These are phyloP conservation scores for Lordiphosa mommai DNA, from an alignment of 1,140 invertebrate species.

Conservation along the genomic window DNA sequence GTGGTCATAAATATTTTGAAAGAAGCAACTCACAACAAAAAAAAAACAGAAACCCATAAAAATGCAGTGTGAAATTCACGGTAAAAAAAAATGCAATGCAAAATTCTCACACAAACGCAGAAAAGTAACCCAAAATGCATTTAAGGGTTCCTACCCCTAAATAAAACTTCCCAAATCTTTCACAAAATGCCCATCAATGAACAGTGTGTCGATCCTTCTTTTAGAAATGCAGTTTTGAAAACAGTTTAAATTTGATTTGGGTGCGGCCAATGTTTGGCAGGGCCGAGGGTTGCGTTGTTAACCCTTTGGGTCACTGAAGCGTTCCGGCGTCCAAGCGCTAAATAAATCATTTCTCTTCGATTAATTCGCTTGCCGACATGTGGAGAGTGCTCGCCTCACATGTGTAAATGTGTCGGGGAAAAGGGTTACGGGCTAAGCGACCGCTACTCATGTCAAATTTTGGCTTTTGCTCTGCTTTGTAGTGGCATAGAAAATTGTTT, in stretches of 20 bases:
- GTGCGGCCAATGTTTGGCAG: slow-evolving; percentile 29
- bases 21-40: slow-evolving; percentile 34
- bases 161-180: slow-evolving; percentile 2
- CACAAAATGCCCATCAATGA: slow-evolving; percentile 73
- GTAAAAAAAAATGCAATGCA: slow-evolving; percentile 34
- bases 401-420: slow-evolving; percentile 35
- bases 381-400: slow-evolving; percentile 36
- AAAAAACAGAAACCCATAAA: slow-evolving; percentile 25
- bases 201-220: slow-evolving; percentile 15
- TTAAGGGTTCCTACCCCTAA: slow-evolving; percentile 11
- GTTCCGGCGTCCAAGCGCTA: slow-evolving; percentile 62
- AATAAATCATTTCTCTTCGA: slow-evolving; percentile 80
- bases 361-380: slow-evolving; percentile 80
- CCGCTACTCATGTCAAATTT: slow-evolving; percentile 79
- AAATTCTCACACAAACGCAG: slow-evolving; percentile 38
- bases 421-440: slow-evolving; percentile 60
- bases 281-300: slow-evolving; percentile 18
- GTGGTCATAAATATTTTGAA: slow-evolving; percentile 70
- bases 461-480: slow-evolving; percentile 79
- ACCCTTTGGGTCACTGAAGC: slow-evolving; percentile 63
- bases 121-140: slow-evolving; percentile 38
- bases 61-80: slow-evolving; percentile 51
- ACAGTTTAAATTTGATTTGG: slow-evolving; percentile 78
- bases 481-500: slow-evolving; percentile 79
- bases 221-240: slow-evolving; percentile 65